These are phyloP conservation scores for Ostrea denselamellosa DNA, from an alignment of 1,140 invertebrate genomes.

Conservation along the genomic window DNA sequence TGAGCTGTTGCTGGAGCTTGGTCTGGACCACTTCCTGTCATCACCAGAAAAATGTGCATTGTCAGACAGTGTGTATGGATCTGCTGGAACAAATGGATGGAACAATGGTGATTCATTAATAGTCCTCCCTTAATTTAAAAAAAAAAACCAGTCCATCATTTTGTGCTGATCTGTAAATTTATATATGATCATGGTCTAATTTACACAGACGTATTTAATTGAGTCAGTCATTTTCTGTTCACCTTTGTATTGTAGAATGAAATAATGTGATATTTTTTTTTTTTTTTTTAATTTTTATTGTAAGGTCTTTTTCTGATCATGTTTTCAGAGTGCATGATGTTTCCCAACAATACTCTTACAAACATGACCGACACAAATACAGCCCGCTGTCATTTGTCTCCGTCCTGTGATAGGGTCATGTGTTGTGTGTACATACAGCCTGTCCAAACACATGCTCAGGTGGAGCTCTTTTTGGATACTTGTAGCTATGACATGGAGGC, in stretches of 20 bases:
- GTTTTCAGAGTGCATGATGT: conserved; percentile 9
- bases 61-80: neutral
- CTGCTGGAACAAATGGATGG: conserved; percentile 25
- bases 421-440: conserved; percentile 49
- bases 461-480: conserved; percentile 39
- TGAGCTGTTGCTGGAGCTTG: conserved; percentile 22
- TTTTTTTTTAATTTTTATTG: neutral
- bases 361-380: conserved; percentile 21
- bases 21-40: conserved; percentile 44
- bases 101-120: conserved; percentile 45
- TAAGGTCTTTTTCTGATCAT: neutral
- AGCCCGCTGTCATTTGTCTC: conserved; percentile 4
- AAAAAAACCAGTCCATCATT: no score
- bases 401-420: conserved; percentile 44
- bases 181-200: no score
- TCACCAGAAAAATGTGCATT: conserved; percentile 31
- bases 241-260: no score
- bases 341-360: conserved; percentile 20
- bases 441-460: conserved; percentile 36
- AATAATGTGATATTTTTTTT: neutral
- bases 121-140: no score
- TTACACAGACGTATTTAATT: no score
- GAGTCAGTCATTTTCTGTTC: no score
- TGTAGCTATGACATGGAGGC: conserved; percentile 48
- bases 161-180: no score